Percentiles rank a stretch among this genome's conserved stretches.
Conservation (phyloP, 2,888 invertebrate genomes). For the Drosophila lutescens region DNA sequence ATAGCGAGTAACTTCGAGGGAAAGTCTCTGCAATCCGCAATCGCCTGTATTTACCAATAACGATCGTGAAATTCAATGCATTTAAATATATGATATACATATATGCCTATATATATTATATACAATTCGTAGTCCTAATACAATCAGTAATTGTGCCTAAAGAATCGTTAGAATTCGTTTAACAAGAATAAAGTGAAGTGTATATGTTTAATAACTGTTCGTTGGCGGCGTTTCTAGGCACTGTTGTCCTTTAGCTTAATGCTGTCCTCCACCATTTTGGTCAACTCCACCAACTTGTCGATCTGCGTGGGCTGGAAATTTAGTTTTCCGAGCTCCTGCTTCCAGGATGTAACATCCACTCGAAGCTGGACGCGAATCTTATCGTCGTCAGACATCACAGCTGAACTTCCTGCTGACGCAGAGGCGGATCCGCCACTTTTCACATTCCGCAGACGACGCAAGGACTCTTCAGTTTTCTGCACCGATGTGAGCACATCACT, state of each 20-base stretch:
- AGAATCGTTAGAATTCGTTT: constrained; percentile 50
- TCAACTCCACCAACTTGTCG: constrained; percentile 87
- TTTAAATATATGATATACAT: constrained; percentile 50
- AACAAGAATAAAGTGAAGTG: constrained; percentile 64
- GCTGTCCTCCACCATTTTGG: constrained; percentile 87
- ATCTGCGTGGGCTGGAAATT: constrained; percentile 86
- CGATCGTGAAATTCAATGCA: constrained; percentile 71
- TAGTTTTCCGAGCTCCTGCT: constrained; percentile 86
- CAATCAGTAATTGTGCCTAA: constrained; percentile 69
- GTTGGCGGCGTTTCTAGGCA: constrained; percentile 8
- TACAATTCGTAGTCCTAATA: constrained; percentile 53
- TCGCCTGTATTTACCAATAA: constrained; percentile 29
- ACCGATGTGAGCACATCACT: constrained; percentile 96
- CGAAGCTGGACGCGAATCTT: constrained; percentile 96
- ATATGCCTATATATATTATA: constrained; percentile 54
- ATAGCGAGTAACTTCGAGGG: constrained; percentile 67
- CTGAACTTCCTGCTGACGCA: constrained; percentile 53
- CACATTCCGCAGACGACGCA: constrained; percentile 94
- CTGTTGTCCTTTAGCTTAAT: constrained; percentile 83
- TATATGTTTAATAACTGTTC: constrained; percentile 30
- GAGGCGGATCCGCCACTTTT: constrained; percentile 86
- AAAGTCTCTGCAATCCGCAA: constrained; percentile 1
- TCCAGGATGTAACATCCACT: constrained; percentile 92
- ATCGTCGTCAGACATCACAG: constrained; percentile 93
- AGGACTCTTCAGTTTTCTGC: constrained; percentile 97